Conservation (phyloP, 2,888 invertebrate genomes). For the Ornithoptera alexandrae region DNA sequence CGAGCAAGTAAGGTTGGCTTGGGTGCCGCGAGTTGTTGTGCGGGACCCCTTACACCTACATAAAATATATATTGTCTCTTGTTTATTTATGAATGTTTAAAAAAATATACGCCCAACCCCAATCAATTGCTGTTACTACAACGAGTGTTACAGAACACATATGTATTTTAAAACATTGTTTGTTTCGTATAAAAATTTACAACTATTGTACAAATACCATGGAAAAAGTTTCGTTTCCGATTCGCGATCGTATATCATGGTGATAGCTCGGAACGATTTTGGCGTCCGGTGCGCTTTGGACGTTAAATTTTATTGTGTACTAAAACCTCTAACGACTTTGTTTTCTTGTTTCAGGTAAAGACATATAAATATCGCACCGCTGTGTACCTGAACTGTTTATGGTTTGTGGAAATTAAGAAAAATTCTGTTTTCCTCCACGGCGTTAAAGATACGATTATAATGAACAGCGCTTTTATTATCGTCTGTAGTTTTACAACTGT, state of each 20-base stretch:
- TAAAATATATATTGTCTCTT: no score
- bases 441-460: background rate
- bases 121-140: background rate
- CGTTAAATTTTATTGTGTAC: slow-evolving; percentile 33
- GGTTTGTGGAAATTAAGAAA: slow-evolving; percentile 23
- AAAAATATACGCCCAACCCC: slow-evolving; percentile 1
- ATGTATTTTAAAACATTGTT: slow-evolving; percentile 11
- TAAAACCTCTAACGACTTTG: slow-evolving; percentile 53
- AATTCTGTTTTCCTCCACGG: background rate
- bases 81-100: no score
- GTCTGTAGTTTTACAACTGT: no score
- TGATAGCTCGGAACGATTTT: slow-evolving; percentile 33
- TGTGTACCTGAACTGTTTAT: slow-evolving; percentile 27
- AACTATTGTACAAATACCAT: slow-evolving; percentile 24
- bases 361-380: slow-evolving; percentile 20
- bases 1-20: no score
- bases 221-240: slow-evolving; percentile 28
- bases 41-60: no score
- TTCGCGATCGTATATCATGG: slow-evolving; percentile 24
- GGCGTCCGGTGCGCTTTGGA: slow-evolving; percentile 29
- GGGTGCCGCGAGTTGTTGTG: no score
- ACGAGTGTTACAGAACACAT: background rate
- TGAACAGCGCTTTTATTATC: no score
- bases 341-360: slow-evolving; percentile 64
- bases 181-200: slow-evolving; percentile 22